Base-by-base conservation (phyloP, 2,113 vertebrate species). In the Struthidea cinerea region DNA sequence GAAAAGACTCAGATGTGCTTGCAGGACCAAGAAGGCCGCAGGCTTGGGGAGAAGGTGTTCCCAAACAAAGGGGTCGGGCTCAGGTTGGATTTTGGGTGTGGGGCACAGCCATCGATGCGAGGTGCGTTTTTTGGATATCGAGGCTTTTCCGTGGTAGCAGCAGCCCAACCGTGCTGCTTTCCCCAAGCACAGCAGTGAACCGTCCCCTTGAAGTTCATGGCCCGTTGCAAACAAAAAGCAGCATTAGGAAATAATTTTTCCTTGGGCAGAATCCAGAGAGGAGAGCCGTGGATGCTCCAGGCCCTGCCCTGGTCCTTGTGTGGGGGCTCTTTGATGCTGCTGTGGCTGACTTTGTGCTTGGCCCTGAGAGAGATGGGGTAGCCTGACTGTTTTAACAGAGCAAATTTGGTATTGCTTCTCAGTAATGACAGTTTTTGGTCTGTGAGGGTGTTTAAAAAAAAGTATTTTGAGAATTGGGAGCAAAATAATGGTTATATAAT, bases 31-130 rank as follows among this genome's bases (percentile, higher is more conserved):
- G 84, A 32, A 44, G 49, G 68, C 49, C 44, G 6, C n/a, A 18
- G 56, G 85, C 67, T 12, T 12, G 39, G 53, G 55, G 41, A 76
- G n/a, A 32, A 56, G 35, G 57, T 0, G 19, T 61, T 68, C 65
- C 67, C 56, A 18, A 7, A 65, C 67, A 42, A 79, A 65, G 55
- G 56, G 47, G 9, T 46, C 63, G 2, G 2, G 7, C 37, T 50
- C 8, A 0, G 49, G 73, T 21, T 71, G 73, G 22, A 10, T 50
- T 37, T 32, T 1, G 5, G 47, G 3, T 37, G 56, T 9, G 33
- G 73, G 70, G 37, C 3, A 2, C 33, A 35, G 0, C 32, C 33
- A 1, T 28, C 0, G 1, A 14, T 22, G 11, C 1, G 1, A 46
- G 53, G 44, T 52, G 80, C 73, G 1, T 63, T 59, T 84, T 83